Evolutionary conservation across 2,797 vertebrate genomes (phyloP).

Genomic region (Valencia hispanica): DNA sequence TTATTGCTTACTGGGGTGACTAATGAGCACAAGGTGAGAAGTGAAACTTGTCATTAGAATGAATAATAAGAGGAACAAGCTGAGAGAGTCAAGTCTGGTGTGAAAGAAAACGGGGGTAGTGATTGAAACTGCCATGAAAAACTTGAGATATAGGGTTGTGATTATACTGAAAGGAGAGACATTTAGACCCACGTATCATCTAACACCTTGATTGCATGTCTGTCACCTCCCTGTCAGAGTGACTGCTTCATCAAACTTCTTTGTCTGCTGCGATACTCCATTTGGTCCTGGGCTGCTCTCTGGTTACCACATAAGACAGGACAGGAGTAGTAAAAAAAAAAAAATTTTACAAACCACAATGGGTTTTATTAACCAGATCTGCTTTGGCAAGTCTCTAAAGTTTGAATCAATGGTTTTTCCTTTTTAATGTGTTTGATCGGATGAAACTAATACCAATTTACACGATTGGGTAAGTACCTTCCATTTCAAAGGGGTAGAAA

Average conservation of each 20-base stretch:
- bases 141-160: constrained; percentile 64
- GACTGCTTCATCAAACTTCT: constrained; percentile 68
- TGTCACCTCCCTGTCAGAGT: constrained; percentile 68
- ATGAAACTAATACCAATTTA: background rate
- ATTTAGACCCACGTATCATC: constrained; percentile 65
- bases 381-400: background rate
- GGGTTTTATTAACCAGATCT: background rate
- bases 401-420: background rate
- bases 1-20: constrained; percentile 67
- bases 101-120: constrained; percentile 52
- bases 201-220: constrained; percentile 76
- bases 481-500: background rate
- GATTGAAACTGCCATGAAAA: constrained; percentile 68
- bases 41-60: constrained; percentile 73
- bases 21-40: constrained; percentile 74
- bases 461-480: background rate
- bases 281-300: constrained; percentile 40
- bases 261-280: constrained; percentile 56
- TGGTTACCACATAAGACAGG: constrained; percentile 36
- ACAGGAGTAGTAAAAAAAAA: constrained; percentile 13
- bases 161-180: constrained; percentile 73
- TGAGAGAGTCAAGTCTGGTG: constrained; percentile 64
- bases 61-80: constrained; percentile 52
- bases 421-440: background rate
- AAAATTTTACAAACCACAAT: constrained; percentile 14